Evolutionary conservation across 2,797 vertebrate species (phyloP).

Genomic region (Lophura swinhoii): DNA sequence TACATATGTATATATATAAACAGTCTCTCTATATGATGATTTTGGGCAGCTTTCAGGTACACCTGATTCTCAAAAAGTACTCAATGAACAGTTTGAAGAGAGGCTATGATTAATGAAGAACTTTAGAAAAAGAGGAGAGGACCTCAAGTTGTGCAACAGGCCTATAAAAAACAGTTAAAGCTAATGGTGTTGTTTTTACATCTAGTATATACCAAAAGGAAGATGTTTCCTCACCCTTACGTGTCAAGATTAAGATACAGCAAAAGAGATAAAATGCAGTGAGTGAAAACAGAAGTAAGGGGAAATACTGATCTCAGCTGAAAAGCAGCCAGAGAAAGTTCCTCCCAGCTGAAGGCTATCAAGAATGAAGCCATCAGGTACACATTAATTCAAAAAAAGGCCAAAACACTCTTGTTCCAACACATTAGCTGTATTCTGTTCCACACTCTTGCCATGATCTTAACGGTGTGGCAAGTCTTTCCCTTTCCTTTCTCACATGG

Average conservation of each 20-base stretch:
- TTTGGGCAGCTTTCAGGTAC: not conserved
- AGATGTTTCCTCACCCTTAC: not conserved
- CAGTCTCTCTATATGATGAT: not conserved
- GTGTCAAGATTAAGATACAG: not conserved
- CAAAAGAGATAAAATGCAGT: not conserved
- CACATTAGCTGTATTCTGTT: conserved; percentile 71
- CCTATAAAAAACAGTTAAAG: not conserved
- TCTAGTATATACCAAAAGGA: not conserved
- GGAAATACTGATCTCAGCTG: conserved; percentile 48
- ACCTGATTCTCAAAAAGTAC: not conserved
- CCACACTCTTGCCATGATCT: conserved; percentile 69
- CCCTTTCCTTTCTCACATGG: conserved; percentile 61
- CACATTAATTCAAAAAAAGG: conserved; percentile 56
- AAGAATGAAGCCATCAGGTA: conserved; percentile 17
- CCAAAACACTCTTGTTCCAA: conserved; percentile 71
- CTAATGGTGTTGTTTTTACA: not conserved
- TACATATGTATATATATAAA: not conserved
- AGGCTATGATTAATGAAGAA: not conserved
- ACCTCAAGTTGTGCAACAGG: not conserved
- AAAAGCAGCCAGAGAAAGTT: conserved; percentile 49
- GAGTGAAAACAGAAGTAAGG: conserved; percentile 29
- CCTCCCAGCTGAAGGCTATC: conserved; percentile 18
- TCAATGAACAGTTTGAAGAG: not conserved
- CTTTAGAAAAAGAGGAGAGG: not conserved
- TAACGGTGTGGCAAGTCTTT: conserved; percentile 63